Evolutionary conservation across 2,797 vertebrate species (phyloP), one percentile per base, ranked within the genome.

Genomic region (Phoebastria nigripes): DNA sequence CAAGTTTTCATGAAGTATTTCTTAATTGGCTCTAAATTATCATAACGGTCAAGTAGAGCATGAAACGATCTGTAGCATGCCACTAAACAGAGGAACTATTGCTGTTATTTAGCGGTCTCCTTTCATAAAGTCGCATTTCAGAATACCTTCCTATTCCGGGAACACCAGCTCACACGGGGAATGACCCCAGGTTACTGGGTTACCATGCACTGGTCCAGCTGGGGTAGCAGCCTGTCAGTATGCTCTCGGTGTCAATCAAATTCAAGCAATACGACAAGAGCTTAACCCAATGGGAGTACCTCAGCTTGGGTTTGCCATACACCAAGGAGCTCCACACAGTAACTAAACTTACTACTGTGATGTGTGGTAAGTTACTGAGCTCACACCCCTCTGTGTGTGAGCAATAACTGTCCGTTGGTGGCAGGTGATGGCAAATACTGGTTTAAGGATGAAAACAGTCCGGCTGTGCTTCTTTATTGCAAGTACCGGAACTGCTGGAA

Each of bases 1-100:
- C 54, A 91, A 37, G 86, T 77, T 92, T 87, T 91, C 63, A 54
- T 77, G 12, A 91, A 92, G 33, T 74, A 54, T 91, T 89, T 89
- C 67, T 71, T 94, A 95, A 94, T 94, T 94, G 87, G 52, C 74
- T 91, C 6, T 0, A 74, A 94, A 80, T 96, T 83, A 67, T 49
- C 79, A 74, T 87, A 91, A 85, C 49, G 63, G 63, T 74, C 71
- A 91, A 96, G 24, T 67, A 92, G 78, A 96, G 63, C 92, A 69
- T 94, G 69, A 93, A 95, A 83, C 3, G 0, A 62, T 87, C n/a
- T 46, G 44, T 61, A 77, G 52, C 31, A 33, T 85, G 61, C 59
- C 63, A 42, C 67, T 71, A 71, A 92, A 91, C 96, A 95, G 85
- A 92, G 74, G 55, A 63, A 24, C 49, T 74, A 6, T 88, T 86